Evolutionary conservation across 1,140 invertebrate species (phyloP).

Genomic region (Hyles euphorbiae): DNA sequence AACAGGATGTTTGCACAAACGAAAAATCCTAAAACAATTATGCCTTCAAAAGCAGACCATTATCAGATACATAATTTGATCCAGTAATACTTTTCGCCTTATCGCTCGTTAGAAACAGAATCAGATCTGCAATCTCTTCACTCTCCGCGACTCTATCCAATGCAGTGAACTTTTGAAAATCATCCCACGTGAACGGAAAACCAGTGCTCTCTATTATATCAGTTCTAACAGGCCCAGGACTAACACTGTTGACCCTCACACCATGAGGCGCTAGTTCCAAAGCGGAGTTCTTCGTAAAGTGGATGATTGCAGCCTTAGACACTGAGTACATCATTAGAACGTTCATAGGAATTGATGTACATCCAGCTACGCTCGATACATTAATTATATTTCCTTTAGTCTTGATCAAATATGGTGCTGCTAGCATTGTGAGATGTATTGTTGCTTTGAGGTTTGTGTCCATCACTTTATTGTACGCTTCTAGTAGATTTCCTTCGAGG

Average conservation of each 20-base stretch:
- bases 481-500: slow-evolving; percentile 81
- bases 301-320: background rate
- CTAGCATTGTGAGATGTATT: slow-evolving; percentile 11
- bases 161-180: background rate
- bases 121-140: slow-evolving; percentile 9
- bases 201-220: slow-evolving; percentile 1
- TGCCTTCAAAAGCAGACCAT: background rate
- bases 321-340: too few species aligned
- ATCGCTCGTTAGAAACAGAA: slow-evolving; percentile 7
- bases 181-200: background rate
- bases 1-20: too few species aligned
- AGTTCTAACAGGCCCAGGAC: slow-evolving; percentile 4
- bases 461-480: slow-evolving; percentile 81
- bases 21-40: too few species aligned
- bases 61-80: slow-evolving; percentile 3
- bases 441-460: slow-evolving; percentile 66
- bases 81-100: slow-evolving; percentile 10
- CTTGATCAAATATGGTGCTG: slow-evolving; percentile 5
- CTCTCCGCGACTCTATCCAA: background rate
- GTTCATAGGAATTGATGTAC: background rate
- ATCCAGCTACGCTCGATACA: background rate
- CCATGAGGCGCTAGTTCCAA: slow-evolving; percentile 2
- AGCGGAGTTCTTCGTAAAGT: background rate
- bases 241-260: slow-evolving; percentile 3
- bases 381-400: slow-evolving; percentile 8